These are phyloP conservation scores for Copidosoma aretas DNA, from an alignment of 2,888 invertebrate species.

Conservation along the genomic window DNA sequence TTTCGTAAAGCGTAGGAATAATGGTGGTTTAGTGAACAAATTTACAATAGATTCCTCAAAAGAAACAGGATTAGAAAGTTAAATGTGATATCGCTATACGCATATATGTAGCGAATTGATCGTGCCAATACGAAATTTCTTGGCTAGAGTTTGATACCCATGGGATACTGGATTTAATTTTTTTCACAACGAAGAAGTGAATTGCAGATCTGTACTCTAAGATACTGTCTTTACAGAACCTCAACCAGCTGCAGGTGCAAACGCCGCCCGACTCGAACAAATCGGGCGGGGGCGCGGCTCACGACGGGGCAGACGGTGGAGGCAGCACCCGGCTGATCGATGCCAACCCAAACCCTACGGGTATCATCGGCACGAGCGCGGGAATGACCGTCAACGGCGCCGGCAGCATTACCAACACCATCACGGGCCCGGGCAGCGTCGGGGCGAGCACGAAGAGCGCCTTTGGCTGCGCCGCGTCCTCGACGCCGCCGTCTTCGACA, in stretches of 20 bases:
- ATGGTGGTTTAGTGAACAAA: too few relatives aligned
- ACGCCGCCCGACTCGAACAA: constrained; percentile 92
- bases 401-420: neutral
- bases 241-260: constrained; percentile 77
- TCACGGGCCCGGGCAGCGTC: neutral
- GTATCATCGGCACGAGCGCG: neutral
- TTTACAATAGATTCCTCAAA: too few relatives aligned
- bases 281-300: constrained; percentile 65
- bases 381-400: neutral
- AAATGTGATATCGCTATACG: too few relatives aligned
- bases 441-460: constrained; percentile 6
- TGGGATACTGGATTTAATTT: too few relatives aligned
- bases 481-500: constrained; percentile 15
- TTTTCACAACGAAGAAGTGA: neutral
- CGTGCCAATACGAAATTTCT: too few relatives aligned
- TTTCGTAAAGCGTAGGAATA: too few relatives aligned
- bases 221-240: constrained; percentile 50
- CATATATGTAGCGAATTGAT: too few relatives aligned
- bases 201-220: too few relatives aligned
- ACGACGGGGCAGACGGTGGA: constrained; percentile 62
- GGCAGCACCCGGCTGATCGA: constrained; percentile 55
- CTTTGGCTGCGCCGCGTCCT: constrained; percentile 21
- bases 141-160: too few relatives aligned
- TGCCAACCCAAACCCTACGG: constrained; percentile 1
- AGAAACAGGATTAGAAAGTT: too few relatives aligned